Evolutionary conservation across 1,140 invertebrate genomes (phyloP).

Genomic region (Asobara japonica): DNA sequence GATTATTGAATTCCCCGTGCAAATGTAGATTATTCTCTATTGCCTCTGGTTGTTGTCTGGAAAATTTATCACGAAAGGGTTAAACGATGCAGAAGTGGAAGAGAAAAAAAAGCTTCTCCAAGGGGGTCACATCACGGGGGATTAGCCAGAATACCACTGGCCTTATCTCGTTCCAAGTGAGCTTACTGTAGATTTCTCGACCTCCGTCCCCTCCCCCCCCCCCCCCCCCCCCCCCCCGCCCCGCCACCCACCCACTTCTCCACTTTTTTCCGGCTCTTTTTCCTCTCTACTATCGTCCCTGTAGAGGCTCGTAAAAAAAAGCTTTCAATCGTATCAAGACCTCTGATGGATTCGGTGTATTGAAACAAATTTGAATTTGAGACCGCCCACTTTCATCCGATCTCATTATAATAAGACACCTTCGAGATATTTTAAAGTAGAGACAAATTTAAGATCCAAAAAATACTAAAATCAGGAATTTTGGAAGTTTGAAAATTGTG

Average conservation of each 20-base stretch:
- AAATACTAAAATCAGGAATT: too few relatives aligned
- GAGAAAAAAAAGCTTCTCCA: conserved; percentile 3
- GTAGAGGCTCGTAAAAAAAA: neutral
- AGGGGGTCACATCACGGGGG: conserved; percentile 8
- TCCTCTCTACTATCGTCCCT: neutral
- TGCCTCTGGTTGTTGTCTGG: neutral
- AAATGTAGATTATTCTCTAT: neutral
- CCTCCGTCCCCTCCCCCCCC: neutral
- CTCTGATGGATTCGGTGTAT: conserved; percentile 2
- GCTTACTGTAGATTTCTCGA: conserved; percentile 6
- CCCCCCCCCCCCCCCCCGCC: neutral
- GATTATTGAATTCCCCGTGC: neutral
- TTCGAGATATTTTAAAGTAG: too few relatives aligned
- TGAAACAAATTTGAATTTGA: conserved; percentile 11
- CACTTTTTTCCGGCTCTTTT: neutral
- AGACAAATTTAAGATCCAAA: too few relatives aligned
- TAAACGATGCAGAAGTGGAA: conserved; percentile 3
- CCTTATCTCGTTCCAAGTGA: conserved; percentile 16
- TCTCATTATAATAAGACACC: neutral
- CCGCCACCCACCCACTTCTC: neutral
- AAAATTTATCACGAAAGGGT: neutral
- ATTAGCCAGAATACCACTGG: conserved; percentile 11
- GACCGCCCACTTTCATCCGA: neutral
- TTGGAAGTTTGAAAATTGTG: too few relatives aligned
- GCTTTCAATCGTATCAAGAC: conserved; percentile 9